Conservation (phyloP, 53 echinoderm and acorn worm species). For the Astropecten irregularis region DNA sequence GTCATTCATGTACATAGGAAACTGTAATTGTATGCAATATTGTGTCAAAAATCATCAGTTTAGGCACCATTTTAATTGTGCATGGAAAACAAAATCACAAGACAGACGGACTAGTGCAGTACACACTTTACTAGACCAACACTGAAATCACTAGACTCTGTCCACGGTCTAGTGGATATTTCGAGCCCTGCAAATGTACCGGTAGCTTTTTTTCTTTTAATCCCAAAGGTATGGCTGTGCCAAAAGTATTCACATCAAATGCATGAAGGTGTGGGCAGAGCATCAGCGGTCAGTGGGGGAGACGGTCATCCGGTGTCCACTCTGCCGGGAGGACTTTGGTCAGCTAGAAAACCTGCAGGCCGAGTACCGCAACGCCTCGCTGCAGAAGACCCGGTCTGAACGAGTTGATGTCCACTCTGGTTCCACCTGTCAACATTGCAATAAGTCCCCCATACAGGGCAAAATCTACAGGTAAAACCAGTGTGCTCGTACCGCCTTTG, state of each 20-base stretch:
- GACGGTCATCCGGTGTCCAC: constrained; percentile 75
- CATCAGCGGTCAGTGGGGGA: constrained; percentile 96
- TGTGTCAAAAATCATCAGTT: too few species aligned
- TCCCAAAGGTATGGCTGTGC: constrained; percentile 99
- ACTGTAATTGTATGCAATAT: too few species aligned
- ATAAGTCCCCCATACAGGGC: constrained; percentile 85
- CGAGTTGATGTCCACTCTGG: constrained; percentile 81
- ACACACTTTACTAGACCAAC: too few species aligned
- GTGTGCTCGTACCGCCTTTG: too few species aligned
- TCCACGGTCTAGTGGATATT: too few species aligned
- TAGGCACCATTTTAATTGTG: too few species aligned
- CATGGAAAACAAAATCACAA: too few species aligned
- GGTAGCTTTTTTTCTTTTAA: too few species aligned
- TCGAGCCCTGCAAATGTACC: too few species aligned
- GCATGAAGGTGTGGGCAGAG: constrained; percentile 99
- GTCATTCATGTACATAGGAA: too few species aligned
- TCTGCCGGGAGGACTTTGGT: constrained; percentile 91
- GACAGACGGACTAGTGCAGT: too few species aligned
- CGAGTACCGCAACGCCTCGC: constrained; percentile 82
- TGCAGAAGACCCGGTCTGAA: constrained; percentile 86
- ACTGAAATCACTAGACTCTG: too few species aligned
- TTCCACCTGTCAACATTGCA: constrained; percentile 66
- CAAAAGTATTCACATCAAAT: constrained; percentile 96
- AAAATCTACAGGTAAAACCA: constrained; percentile 81
- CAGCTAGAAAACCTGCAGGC: constrained; percentile 80